Base-by-base conservation (phyloP, 2,113 vertebrate species). In the Hystrix brachyura region DNA sequence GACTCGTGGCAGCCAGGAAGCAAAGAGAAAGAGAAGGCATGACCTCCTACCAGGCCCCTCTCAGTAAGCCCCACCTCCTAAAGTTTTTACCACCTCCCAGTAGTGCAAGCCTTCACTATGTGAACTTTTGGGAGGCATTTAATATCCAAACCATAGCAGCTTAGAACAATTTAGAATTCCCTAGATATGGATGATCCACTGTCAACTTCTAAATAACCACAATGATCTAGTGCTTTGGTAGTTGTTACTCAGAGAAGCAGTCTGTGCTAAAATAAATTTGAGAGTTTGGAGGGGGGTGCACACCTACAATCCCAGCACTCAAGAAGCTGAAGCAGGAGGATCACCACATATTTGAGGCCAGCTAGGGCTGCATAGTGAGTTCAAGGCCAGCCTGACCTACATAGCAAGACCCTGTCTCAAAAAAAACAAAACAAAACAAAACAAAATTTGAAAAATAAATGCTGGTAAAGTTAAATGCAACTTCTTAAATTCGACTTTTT, bases 171-270 rank as follows among this genome's bases (percentile, higher is more conserved):
- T 23, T 55, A 64, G 27, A 64, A 62, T 72, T 84, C 62, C 90
- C 74, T 71, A 87, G 9, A 46, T 64, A 11, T 82, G 60, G 23
- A 79, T 79, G 69, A 84, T 53, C 14, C 55, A 59, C 62, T 38
- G 21, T 85, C 69, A 60, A 88, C 7, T 88, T 71, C 57, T 84
- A 89, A 46, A 59, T 90, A 92, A 81, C 11, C 74, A 74, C 19
- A 84, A n/a, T 46, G 59, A 34, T 85, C 87, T 60, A 38, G 13
- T 27, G 9, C 80, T 94, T 67, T 60, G 90, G 29, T 90, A 87
- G 53, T 69, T 90, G 48, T 74, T 51, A 79, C 72, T 85, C 57
- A 74, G 17, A 84, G 91, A 90, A 94, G n/a, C 55, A 59, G 81
- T 43, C 72, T 72, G 15, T 67, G 34, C 38, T 67, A 53, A 74